Evolutionary conservation across 2,113 vertebrate species (phyloP).

Genomic region (Anoplopoma fimbria): DNA sequence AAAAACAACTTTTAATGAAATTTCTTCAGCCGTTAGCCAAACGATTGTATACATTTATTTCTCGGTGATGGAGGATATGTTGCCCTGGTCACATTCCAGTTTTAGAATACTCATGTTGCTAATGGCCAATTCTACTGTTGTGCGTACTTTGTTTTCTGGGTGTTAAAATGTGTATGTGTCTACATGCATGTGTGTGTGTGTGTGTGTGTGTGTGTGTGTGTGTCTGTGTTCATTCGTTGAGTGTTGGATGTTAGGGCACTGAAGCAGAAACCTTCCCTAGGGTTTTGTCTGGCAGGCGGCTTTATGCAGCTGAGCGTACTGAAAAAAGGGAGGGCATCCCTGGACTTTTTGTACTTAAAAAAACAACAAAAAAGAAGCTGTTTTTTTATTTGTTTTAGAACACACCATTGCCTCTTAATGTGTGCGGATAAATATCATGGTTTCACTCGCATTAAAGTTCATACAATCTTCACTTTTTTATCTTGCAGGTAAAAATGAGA

Average conservation of each 20-base stretch:
- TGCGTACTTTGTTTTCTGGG: slow-evolving; percentile 64
- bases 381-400: slow-evolving; percentile 62
- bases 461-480: slow-evolving; percentile 33
- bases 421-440: slow-evolving; percentile 4
- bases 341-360: slow-evolving; percentile 66
- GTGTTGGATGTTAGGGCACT: slow-evolving; percentile 70
- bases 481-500: slow-evolving; percentile 91
- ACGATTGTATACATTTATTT: background rate
- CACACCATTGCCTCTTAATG: slow-evolving; percentile 38
- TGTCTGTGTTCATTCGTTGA: slow-evolving; percentile 67
- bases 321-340: slow-evolving; percentile 73
- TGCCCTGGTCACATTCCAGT: slow-evolving; percentile 6
- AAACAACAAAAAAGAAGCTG: slow-evolving; percentile 48
- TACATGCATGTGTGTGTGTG: background rate
- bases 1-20: background rate
- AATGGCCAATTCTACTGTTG: slow-evolving; percentile 35
- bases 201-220: slow-evolving; percentile 22
- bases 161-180: slow-evolving; percentile 48
- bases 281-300: slow-evolving; percentile 79
- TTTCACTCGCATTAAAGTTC: slow-evolving; percentile 12
- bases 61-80: slow-evolving; percentile 5
- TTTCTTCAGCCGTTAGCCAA: background rate
- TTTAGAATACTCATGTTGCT: slow-evolving; percentile 29
- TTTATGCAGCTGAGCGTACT: slow-evolving; percentile 77
- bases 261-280: slow-evolving; percentile 78